phyloP scores from a whole-genome alignment of 2,113 vertebrate species.

The Lontra canadensis region DNA sequence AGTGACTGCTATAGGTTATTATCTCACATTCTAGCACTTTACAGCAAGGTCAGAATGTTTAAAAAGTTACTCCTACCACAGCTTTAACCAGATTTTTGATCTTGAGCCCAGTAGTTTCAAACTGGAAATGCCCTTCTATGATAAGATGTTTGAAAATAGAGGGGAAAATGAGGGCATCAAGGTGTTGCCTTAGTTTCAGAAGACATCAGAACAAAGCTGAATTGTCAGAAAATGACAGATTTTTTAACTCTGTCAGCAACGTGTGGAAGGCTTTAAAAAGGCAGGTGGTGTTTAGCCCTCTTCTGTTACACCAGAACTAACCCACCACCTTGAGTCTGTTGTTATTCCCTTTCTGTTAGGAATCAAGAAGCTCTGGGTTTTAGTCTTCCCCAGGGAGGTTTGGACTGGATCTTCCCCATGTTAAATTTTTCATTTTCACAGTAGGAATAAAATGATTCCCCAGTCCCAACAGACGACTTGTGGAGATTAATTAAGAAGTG shows the following conservation, averaged over 20 bases:
- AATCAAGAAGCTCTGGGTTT: background rate
- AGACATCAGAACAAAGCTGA: background rate
- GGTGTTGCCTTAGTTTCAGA: background rate
- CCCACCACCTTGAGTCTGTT: background rate
- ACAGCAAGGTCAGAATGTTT: background rate
- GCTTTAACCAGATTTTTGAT: background rate
- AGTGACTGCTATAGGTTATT: background rate
- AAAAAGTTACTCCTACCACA: background rate
- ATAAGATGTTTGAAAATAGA: constrained; percentile 18
- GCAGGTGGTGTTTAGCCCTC: background rate
- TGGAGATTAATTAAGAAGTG: constrained; percentile 42
- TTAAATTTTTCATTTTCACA: constrained; percentile 30
- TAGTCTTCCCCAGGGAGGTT: background rate
- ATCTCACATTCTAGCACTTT: background rate
- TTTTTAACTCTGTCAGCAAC: background rate
- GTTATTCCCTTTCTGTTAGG: background rate
- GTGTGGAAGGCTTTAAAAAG: background rate
- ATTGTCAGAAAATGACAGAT: background rate
- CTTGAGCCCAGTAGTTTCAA: background rate
- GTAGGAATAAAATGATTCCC: background rate
- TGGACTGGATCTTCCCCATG: background rate
- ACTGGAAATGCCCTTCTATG: background rate
- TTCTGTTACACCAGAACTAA: background rate
- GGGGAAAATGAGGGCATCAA: background rate
- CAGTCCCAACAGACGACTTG: constrained; percentile 9